phyloP scores from a whole-genome alignment of 1,140 invertebrate species.

The Zaprionus lachaisei region DNA sequence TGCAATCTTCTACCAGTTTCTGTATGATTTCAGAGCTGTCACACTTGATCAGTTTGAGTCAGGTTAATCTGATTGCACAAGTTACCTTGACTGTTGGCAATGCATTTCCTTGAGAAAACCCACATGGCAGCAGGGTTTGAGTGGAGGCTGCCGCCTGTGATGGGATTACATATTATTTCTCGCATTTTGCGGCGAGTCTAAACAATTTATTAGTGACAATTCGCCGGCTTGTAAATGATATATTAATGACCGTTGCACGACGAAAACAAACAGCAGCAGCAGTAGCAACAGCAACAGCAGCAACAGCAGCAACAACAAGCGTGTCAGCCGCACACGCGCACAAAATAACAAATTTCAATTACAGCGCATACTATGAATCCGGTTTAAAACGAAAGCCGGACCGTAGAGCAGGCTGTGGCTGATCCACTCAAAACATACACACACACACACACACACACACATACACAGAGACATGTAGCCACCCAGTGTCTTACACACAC shows the following conservation, averaged over 20 bases:
- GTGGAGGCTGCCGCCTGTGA: constrained; percentile 26
- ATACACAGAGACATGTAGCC: constrained; percentile 8
- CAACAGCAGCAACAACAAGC: constrained; percentile 25
- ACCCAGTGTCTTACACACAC: constrained; percentile 21
- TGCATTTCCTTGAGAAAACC: constrained; percentile 32
- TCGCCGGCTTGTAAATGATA: constrained; percentile 79
- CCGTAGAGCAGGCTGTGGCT: constrained; percentile 3
- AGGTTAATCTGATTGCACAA: not conserved
- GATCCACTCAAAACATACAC: constrained; percentile 16
- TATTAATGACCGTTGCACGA: constrained; percentile 73
- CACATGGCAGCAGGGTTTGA: constrained; percentile 21
- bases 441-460: constrained; percentile 8
- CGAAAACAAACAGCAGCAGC: constrained; percentile 35
- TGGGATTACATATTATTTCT: constrained; percentile 27
- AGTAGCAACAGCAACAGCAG: constrained; percentile 8
- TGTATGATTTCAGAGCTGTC: not conserved
- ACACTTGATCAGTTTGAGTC: not conserved
- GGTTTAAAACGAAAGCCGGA: constrained; percentile 74
- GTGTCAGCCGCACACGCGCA: constrained; percentile 59
- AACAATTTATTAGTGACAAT: constrained; percentile 79
- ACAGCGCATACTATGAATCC: constrained; percentile 65
- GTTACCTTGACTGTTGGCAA: constrained; percentile 15
- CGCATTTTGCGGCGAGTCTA: constrained; percentile 40
- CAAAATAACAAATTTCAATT: constrained; percentile 78
- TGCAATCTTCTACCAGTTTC: not conserved